Conservation (phyloP, 2,113 vertebrate species). For the Melanocharis versteri region DNA sequence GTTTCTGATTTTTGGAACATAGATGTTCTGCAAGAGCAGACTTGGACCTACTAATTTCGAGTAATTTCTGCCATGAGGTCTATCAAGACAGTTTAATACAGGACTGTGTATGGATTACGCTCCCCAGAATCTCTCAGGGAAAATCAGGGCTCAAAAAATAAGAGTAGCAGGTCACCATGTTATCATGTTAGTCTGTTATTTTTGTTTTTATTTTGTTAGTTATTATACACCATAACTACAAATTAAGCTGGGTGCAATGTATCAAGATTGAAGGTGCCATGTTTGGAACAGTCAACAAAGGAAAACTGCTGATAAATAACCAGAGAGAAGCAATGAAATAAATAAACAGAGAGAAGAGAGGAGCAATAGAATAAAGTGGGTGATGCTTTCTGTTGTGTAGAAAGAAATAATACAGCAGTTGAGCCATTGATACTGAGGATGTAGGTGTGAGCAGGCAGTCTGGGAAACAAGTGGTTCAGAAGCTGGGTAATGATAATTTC, state of each 20-base stretch:
- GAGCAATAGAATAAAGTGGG: neutral
- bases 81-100: neutral
- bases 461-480: neutral
- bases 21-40: neutral
- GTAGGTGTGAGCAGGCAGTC: neutral
- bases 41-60: neutral
- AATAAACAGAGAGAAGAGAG: neutral
- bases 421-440: accelerated
- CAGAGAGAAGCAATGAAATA: neutral
- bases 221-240: neutral
- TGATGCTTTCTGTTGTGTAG: neutral
- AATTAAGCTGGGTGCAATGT: neutral
- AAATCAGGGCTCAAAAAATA: neutral
- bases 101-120: neutral
- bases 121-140: neutral
- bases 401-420: neutral
- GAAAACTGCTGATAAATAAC: neutral
- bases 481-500: neutral
- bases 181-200: neutral
- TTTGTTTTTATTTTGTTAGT: neutral
- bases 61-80: neutral
- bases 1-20: neutral
- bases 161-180: neutral
- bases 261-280: neutral
- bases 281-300: neutral